phyloP scores from a whole-genome alignment of 2,113 vertebrate species.

The Gallinago undulata region DNA sequence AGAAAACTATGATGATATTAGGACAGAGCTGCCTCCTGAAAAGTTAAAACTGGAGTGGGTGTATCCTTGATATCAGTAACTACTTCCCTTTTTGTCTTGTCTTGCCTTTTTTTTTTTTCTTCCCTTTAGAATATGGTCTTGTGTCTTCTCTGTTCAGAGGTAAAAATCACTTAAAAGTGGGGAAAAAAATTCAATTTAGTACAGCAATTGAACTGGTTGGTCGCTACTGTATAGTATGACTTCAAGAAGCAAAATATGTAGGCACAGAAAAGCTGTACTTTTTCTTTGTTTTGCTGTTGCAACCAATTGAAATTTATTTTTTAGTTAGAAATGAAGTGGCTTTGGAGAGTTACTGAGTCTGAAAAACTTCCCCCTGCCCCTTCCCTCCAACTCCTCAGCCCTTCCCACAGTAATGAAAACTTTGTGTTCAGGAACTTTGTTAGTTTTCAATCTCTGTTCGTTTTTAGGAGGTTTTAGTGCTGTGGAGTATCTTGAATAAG shows the following conservation, averaged over 20 bases:
- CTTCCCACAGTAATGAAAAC: neutral
- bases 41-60: slow-evolving; percentile 97
- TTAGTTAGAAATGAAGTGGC: neutral
- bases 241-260: neutral
- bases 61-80: slow-evolving; percentile 87
- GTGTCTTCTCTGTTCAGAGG: neutral
- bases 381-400: too few relatives aligned
- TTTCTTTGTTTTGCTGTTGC: neutral
- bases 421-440: neutral
- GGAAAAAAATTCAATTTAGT: neutral
- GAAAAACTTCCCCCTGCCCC: neutral
- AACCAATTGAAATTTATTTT: neutral
- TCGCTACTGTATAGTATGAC: neutral
- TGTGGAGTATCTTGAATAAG: neutral
- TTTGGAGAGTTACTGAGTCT: neutral
- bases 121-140: neutral
- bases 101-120: neutral
- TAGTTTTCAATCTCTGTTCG: neutral
- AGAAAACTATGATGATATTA: slow-evolving; percentile 91
- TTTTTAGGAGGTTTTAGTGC: neutral
- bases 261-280: neutral
- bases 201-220: neutral
- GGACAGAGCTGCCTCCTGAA: slow-evolving; percentile 90
- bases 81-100: neutral
- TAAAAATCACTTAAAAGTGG: neutral